Conservation (phyloP, 2,888 invertebrate species). For the Melangyna quadrimaculata region DNA sequence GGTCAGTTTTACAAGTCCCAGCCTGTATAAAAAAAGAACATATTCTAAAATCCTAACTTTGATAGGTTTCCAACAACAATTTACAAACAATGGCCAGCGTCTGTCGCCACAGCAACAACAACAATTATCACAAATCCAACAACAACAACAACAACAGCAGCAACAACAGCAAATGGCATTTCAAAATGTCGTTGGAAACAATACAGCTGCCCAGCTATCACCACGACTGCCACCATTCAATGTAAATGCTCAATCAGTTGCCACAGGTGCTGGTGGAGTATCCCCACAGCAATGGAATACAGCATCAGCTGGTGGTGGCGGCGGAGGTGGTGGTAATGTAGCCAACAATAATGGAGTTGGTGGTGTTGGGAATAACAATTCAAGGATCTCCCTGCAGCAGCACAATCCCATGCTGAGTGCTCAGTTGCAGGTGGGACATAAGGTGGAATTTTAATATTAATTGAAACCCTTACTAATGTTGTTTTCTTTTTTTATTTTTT, state of each 20-base stretch:
- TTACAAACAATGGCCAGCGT: conserved; percentile 79
- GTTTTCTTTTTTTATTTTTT: conserved; percentile 25
- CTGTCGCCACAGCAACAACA: conserved; percentile 80
- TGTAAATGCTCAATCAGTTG: conserved; percentile 70
- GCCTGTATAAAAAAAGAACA: background rate
- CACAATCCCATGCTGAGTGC: conserved; percentile 95
- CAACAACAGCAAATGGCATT: conserved; percentile 76
- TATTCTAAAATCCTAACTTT: background rate
- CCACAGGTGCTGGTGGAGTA: conserved; percentile 71
- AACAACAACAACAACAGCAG: conserved; percentile 74
- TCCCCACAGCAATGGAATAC: conserved; percentile 76
- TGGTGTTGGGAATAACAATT: conserved; percentile 72
- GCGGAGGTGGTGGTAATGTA: conserved; percentile 72
- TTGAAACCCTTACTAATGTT: conserved; percentile 16
- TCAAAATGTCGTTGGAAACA: conserved; percentile 74
- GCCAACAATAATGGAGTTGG: conserved; percentile 55
- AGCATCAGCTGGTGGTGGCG: conserved; percentile 70
- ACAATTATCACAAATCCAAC: conserved; percentile 74
- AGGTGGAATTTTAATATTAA: conserved; percentile 31
- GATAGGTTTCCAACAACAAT: conserved; percentile 78
- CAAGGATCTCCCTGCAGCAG: conserved; percentile 82
- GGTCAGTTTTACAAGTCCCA: conserved; percentile 73
- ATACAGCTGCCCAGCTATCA: conserved; percentile 79
- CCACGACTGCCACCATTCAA: conserved; percentile 78
- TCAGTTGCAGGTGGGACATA: conserved; percentile 87